A percentile compares a stretch with the other conserved stretches of the same genome.
Evolutionary conservation across 92 coral and sea anemone genomes (phyloP).

Genomic region (Galaxea fascicularis): DNA sequence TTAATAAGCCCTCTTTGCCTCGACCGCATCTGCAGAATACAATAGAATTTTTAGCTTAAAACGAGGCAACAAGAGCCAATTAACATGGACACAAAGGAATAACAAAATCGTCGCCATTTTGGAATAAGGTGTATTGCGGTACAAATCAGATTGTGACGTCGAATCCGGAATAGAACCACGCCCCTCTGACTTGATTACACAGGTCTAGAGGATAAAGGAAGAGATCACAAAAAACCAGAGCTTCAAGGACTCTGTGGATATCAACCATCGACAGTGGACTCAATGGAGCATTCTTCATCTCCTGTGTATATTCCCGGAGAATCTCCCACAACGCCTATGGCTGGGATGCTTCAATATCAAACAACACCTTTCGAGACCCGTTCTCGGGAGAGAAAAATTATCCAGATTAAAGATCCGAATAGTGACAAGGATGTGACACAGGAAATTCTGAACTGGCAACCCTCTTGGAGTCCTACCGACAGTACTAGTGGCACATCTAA

Average conservation of each 20-base stretch:
- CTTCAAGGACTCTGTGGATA: conserved; percentile 48
- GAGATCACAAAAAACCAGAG: conserved; percentile 49
- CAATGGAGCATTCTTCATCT: conserved; percentile 29
- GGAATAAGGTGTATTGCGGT: too few relatives aligned
- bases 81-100: too few relatives aligned
- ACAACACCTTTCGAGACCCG: conserved; percentile 59
- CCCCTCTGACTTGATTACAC: too few relatives aligned
- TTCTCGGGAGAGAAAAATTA: conserved; percentile 74
- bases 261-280: conserved; percentile 32
- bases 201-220: too few relatives aligned
- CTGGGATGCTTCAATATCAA: conserved; percentile 37
- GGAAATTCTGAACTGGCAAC: conserved; percentile 66
- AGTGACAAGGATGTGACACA: conserved; percentile 87
- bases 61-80: too few relatives aligned
- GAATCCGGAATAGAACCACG: too few relatives aligned
- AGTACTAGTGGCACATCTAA: conserved; percentile 71
- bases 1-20: too few relatives aligned
- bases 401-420: conserved; percentile 84
- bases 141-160: too few relatives aligned
- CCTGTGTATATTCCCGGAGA: conserved; percentile 41
- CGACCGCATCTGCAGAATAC: too few relatives aligned
- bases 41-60: too few relatives aligned
- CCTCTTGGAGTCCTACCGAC: conserved; percentile 25
- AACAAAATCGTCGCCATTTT: too few relatives aligned
- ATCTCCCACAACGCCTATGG: conserved; percentile 5